Base-by-base conservation (phyloP, 2,113 vertebrate genomes). In the Fukomys damarensis region DNA sequence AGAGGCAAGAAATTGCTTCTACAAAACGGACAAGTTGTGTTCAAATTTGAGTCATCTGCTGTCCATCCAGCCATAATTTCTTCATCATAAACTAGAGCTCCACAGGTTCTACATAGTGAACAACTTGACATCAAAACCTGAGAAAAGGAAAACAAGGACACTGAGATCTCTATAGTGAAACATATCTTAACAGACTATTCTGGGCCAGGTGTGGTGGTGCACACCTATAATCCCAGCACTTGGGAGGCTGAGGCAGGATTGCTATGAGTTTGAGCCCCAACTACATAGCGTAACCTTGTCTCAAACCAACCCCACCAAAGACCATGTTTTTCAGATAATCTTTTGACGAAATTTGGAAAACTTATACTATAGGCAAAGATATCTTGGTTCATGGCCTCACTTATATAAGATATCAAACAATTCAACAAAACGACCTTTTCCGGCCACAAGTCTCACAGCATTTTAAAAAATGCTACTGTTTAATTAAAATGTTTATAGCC, bases 31-130 rank as follows among this genome's bases (percentile, higher is more conserved):
- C 99, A 99, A 26, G 98, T 99, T 92, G 99, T 99, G 95, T 99
- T 99, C 88, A 99, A 98, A 97, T 99, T 99, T 89, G 99, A 99
- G 97, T 99, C 99, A 35, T 99, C 99, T 26, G 99, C 99, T 0
- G 99, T 99, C 99, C 99, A 99, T 41, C 99, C 99, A 79, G 99
- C 99, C 99, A 99, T 99, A 95, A 99, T 99, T 98, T 99, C 99
- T 98, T 99, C 99, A 89, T 99, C 99, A 88, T 99, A 99, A 96
- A 99, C 99, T 97, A 99, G 98, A 61, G 98, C 99, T 96, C 98
- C 98, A 98, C 99, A 99, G 7, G 98, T 98, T 97, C 98, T 99
- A 94, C 99, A 99, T 65, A 99, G 99, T 79, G 99, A 99, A 97
- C 99, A 99, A 96, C 99, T 99, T 93, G 99, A 99, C 99, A 99